Percentiles rank a stretch among this genome's conserved stretches.
Conservation (phyloP, 2,797 vertebrate species). For the Prunella strophiata region DNA sequence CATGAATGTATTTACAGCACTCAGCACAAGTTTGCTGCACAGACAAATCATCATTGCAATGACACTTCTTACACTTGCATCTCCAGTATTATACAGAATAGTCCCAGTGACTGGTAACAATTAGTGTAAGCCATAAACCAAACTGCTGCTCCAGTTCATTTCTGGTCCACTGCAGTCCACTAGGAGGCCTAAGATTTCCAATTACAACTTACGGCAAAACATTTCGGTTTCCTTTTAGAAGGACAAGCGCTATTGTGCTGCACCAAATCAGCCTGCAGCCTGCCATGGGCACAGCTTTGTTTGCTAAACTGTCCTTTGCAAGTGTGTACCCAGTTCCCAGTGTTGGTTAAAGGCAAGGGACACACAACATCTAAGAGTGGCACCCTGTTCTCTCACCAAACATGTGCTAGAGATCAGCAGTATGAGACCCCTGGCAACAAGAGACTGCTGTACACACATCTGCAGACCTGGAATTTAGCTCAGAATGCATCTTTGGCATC, state of each 20-base stretch:
- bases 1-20: conserved; percentile 78
- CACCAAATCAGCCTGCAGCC: not conserved
- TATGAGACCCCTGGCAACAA: not conserved
- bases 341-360: not conserved
- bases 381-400: not conserved
- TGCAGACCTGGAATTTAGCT: not conserved
- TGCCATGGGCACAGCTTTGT: not conserved
- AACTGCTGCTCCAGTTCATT: conserved; percentile 61
- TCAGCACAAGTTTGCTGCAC: conserved; percentile 71
- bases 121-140: conserved; percentile 45
- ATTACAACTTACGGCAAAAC: not conserved
- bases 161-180: conserved; percentile 50
- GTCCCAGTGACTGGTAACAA: conserved; percentile 54
- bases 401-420: not conserved
- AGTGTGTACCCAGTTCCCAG: not conserved
- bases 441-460: not conserved
- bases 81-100: conserved; percentile 62
- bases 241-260: not conserved
- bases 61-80: conserved; percentile 66
- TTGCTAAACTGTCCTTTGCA: not conserved
- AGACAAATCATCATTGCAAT: conserved; percentile 62
- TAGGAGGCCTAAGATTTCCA: not conserved
- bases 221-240: not conserved
- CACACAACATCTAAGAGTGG: too few relatives aligned
- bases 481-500: conserved; percentile 31